phyloP scores from a whole-genome alignment of 2,113 vertebrate species.

The Glareola pratincola region DNA sequence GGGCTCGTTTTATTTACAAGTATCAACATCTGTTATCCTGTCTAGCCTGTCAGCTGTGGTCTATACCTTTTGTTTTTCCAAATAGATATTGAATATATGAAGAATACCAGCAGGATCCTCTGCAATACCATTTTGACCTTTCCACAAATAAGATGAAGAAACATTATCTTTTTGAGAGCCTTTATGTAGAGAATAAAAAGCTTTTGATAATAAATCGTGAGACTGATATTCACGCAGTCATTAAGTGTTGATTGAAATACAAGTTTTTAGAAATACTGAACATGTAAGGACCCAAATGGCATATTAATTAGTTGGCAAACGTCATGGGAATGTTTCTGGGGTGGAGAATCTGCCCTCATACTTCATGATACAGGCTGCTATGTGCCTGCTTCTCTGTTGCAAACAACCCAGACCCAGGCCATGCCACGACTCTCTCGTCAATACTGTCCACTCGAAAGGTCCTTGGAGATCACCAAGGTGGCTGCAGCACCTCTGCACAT shows the following conservation, averaged over 20 bases:
- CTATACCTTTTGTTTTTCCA: not conserved
- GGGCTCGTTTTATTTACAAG: not conserved
- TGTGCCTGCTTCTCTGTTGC: not conserved
- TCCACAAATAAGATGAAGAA: not conserved
- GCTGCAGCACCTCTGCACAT: not conserved
- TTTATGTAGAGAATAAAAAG: not conserved
- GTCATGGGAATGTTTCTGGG: not conserved
- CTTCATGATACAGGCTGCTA: not conserved
- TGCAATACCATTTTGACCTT: not conserved
- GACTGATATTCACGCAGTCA: not conserved
- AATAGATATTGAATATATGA: not conserved
- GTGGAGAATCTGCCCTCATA: not conserved
- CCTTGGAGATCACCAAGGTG: not conserved
- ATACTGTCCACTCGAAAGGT: not conserved
- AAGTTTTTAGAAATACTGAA: not conserved
- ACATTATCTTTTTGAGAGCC: not conserved
- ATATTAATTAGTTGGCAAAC: not conserved
- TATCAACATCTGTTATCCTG: not conserved
- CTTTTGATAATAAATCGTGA: not conserved
- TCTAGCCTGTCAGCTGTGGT: not conserved
- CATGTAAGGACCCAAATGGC: not conserved
- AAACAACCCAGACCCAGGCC: not conserved
- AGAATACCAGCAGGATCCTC: not conserved
- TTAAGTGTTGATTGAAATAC: not conserved
- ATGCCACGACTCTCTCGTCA: not conserved